Evolutionary conservation across 2,797 vertebrate species (phyloP).

Genomic region (Otolemur crassicaudatus): DNA sequence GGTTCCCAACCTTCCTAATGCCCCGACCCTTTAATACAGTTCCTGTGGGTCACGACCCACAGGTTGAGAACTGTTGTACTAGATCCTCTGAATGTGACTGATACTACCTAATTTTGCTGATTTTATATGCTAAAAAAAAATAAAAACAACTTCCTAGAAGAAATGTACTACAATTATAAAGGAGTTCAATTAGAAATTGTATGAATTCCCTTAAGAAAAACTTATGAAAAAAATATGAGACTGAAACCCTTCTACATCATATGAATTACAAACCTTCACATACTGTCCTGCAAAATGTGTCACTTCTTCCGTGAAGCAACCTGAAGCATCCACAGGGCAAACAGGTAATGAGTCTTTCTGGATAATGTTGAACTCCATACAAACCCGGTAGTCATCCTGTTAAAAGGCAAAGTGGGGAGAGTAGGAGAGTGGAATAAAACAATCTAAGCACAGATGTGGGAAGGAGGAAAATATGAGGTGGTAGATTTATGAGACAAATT

Average conservation of each 20-base stretch:
- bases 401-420: not conserved
- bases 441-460: not conserved
- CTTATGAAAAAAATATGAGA: not conserved
- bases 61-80: not conserved
- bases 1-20: no score
- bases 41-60: no score
- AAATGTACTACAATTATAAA: not conserved
- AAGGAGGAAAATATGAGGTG: not conserved
- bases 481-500: not conserved
- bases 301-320: constrained; percentile 97
- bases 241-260: not conserved
- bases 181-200: not conserved
- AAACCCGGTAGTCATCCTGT: constrained; percentile 97
- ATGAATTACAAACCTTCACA: constrained; percentile 93
- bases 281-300: constrained; percentile 96
- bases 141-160: not conserved
- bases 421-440: not conserved
- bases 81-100: not conserved
- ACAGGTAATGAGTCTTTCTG: constrained; percentile 95
- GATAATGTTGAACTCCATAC: constrained; percentile 96
- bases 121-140: not conserved
- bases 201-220: not conserved
- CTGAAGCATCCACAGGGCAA: constrained; percentile 97
- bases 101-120: not conserved
- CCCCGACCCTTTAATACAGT: no score